phyloP scores from a whole-genome alignment of 2,113 vertebrate species.

The Otolemur garnettii region DNA sequence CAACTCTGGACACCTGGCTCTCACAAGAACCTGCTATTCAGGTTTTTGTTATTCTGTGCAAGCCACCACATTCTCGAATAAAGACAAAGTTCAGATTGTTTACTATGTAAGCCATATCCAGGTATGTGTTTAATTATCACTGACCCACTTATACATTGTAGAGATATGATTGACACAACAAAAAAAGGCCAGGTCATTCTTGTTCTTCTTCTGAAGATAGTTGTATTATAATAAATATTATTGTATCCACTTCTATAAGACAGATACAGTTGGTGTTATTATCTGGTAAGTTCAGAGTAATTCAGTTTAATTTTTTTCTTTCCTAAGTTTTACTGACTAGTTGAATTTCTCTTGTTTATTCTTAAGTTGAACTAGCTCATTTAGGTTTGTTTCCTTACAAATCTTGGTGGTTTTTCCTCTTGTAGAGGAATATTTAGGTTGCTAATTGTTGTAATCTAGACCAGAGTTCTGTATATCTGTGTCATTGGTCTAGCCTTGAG shows the following conservation, averaged over 20 bases:
- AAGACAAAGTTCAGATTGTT: neutral
- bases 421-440: neutral
- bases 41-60: neutral
- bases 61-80: neutral
- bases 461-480: neutral
- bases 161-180: neutral
- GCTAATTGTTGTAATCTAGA: neutral
- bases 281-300: neutral
- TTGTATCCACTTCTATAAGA: neutral
- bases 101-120: neutral
- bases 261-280: neutral
- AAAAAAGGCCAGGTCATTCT: neutral
- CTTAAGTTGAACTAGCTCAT: neutral
- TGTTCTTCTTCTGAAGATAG: neutral
- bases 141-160: neutral
- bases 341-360: neutral
- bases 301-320: neutral
- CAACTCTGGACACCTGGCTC: neutral
- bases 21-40: conserved; percentile 27
- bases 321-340: neutral
- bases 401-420: neutral
- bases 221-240: neutral
- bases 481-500: neutral
- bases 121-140: neutral
- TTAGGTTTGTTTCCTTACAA: neutral